Evolutionary conservation across 1,140 invertebrate genomes (phyloP), one percentile per base, ranked within the genome.

Genomic region (Drosophila gunungcola): DNA sequence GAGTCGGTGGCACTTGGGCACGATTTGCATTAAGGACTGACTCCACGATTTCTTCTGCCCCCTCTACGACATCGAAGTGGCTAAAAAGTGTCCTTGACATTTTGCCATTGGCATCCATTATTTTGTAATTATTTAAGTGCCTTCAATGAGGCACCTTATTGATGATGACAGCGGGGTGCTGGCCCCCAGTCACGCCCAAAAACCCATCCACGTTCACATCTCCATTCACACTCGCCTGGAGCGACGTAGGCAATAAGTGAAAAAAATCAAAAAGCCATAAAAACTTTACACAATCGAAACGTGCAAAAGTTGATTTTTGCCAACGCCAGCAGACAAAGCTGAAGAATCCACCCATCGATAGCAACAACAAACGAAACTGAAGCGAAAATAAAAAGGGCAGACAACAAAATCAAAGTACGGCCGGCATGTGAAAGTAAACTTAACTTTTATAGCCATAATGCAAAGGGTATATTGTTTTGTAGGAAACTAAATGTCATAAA

Each of bases 241-340:
- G 41, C 54, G 53, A 39, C 39, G 16, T 52, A 63, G 73, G 80
- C 84, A 88, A 88, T 88, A 88, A 88, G 84, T 89, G 80, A 89
- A 90, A 90, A 69, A 90, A 90, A 90, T 90, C 86, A 90, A 90
- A 90, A 90, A 83, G 86, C 86, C 86, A 90, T 90, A 90, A 90
- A 90, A 90, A 90, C 86, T 90, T 86, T 90, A 90, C 86, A 90
- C 86, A 90, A 90, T 90, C 86, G 86, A 80, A 90, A 90, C 86
- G 86, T 90, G 86, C 86, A 86, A 90, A 90, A 90, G 80, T 88
- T 88, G 84, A 78, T 88, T 86, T 86, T 86, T 86, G 83, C 79
- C 63, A 88, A 86, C 79, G 79, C 75, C 62, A 88, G 84, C 83
- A 89, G 72, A 67, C 70, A 88, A 79, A 63, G 57, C 38, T 21